Evolutionary conservation across 2,113 vertebrate genomes (phyloP).

Genomic region (Tylochromis polylepis): DNA sequence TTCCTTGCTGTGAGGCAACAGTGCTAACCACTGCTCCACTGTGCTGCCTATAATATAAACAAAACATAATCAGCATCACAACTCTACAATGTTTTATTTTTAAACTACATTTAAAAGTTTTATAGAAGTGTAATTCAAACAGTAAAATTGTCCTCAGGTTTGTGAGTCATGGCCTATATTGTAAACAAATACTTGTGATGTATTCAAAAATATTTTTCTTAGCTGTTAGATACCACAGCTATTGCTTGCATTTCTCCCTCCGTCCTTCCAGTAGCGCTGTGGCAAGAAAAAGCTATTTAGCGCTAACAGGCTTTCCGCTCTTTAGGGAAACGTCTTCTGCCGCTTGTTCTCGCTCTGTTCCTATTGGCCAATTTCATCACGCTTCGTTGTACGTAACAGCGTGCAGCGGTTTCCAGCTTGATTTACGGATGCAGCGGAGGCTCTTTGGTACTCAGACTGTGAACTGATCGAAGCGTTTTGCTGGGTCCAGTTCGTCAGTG

Average conservation of each 20-base stretch:
- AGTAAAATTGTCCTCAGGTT: not conserved
- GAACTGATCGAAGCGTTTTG: not conserved
- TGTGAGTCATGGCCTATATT: not conserved
- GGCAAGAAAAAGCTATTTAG: rapidly evolving
- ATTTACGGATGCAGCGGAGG: constrained; percentile 23
- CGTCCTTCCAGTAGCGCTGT: constrained; percentile 29
- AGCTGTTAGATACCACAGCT: not conserved
- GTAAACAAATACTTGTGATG: not conserved
- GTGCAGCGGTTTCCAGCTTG: not conserved
- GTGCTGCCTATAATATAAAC: not conserved
- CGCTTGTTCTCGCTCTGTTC: not conserved
- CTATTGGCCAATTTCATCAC: constrained; percentile 49
- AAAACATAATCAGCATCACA: not conserved
- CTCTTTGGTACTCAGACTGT: not conserved
- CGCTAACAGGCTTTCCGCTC: not conserved
- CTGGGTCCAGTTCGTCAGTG: not conserved
- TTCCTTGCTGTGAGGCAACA: not conserved
- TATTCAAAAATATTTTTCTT: not conserved
- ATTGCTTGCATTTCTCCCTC: not conserved
- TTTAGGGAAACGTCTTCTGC: not conserved
- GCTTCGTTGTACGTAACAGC: constrained; percentile 34
- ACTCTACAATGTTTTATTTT: not conserved
- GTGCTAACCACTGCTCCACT: too few species aligned
- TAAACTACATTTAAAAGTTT: not conserved
- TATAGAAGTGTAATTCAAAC: not conserved